Base-by-base conservation (phyloP, 1,140 invertebrate species). In the Tenebrio molitor region DNA sequence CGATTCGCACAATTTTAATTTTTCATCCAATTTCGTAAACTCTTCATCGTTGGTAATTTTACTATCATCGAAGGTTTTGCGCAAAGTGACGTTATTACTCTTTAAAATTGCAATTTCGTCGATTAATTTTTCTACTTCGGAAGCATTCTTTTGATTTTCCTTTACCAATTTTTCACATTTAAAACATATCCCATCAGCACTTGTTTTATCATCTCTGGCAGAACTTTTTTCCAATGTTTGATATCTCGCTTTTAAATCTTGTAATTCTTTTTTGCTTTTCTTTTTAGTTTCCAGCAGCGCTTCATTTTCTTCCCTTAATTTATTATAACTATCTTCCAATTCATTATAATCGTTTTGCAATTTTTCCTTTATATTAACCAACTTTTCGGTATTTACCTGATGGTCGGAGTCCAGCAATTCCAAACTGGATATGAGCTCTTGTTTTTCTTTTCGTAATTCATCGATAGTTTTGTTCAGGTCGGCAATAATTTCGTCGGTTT, bases 341-440 rank as follows among this genome's bases (percentile, higher is more conserved):
- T 83, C 82, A 63, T 87, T 83, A 39, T 88, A 85, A 75, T 90
- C 88, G 14, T 83, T 76, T 77, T 86, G 85, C 0, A 91, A 78
- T 8, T 84, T 78, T 75, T 87, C 87, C 62, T 77, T 79, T 53
- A 82, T 77, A 14, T 41, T 71, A 6, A 83, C 72, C 15, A 83
- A 53, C 71, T 81, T 77, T 16, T 77, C 75, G 2, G 77, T 78
- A 29, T 79, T 83, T 46, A 76, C 70, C 67, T 83, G 81, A 62
- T 79, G 77, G 66, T 83, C 81, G 10, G 41, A 12, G 72, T 83
- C 82, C 1, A 83, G 67, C 66, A 82, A 78, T 12, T 83, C 81
- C 21, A 83, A 62, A 72, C 75, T 79, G 12, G 41, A 53, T 0
- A 74, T 34, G 0, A 83, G 71, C n/a, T 83, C 81, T 17, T 68